Evolutionary conservation across 2,888 invertebrate species (phyloP).

Genomic region (Dynastes tityus): DNA sequence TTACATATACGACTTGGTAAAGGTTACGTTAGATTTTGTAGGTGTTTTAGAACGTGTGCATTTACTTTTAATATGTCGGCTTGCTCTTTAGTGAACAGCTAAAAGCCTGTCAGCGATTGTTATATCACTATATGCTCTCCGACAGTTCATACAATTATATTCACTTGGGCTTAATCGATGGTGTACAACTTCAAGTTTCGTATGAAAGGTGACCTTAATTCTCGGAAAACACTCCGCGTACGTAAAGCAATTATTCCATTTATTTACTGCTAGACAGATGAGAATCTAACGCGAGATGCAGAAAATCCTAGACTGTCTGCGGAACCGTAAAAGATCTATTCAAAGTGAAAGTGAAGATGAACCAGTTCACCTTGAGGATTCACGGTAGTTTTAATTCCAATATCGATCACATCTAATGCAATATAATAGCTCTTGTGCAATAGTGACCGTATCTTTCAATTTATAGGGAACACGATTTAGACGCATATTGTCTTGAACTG

Average conservation of each 20-base stretch:
- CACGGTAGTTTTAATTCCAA: conserved; percentile 50
- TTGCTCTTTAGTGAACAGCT: conserved; percentile 26
- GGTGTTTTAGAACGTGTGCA: conserved; percentile 36
- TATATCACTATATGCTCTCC: conserved; percentile 20
- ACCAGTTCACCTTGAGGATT: conserved; percentile 57
- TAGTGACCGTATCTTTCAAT: conserved; percentile 30
- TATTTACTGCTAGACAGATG: conserved; percentile 3
- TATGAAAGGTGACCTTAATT: conserved; percentile 40
- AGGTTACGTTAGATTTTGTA: conserved; percentile 28
- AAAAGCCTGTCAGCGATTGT: conserved; percentile 45
- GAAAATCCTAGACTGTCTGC: conserved; percentile 19
- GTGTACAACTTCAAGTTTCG: conserved; percentile 27
- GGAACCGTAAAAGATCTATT: conserved; percentile 37
- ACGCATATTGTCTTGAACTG: conserved; percentile 25
- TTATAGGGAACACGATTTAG: conserved; percentile 25
- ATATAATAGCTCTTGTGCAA: conserved; percentile 36
- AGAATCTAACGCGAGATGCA: conserved; percentile 20
- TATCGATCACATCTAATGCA: conserved; percentile 49
- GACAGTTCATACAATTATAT: conserved; percentile 25
- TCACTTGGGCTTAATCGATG: conserved; percentile 7
- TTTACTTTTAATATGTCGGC: conserved; percentile 29
- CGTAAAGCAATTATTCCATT: conserved; percentile 30
- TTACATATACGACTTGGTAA: not conserved
- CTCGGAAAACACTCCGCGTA: conserved; percentile 11
- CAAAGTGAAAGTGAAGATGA: conserved; percentile 61